These are phyloP conservation scores for Manduca sexta DNA, from an alignment of 1,140 invertebrate species.

Conservation along the genomic window DNA sequence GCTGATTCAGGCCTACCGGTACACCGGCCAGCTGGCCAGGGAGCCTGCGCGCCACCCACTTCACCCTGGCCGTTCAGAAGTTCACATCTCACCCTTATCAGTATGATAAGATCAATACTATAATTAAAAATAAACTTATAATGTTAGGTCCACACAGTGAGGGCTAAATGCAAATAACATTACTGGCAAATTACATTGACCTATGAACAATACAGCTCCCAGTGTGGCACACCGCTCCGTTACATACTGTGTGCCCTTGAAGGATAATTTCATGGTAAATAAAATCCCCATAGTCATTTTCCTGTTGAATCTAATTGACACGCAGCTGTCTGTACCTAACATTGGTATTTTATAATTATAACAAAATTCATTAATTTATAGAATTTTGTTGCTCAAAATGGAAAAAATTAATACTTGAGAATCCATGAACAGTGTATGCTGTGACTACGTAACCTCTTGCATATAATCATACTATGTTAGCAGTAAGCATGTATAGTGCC, in stretches of 20 bases:
- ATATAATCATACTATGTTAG: neutral
- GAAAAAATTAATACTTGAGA: constrained; percentile 15
- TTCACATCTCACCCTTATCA: constrained; percentile 19
- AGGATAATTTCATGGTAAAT: constrained; percentile 24
- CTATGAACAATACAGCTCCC: neutral
- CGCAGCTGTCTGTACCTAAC: constrained; percentile 43
- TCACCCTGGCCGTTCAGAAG: constrained; percentile 55
- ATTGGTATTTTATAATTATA: constrained; percentile 25
- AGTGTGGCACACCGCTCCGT: neutral
- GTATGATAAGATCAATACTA: constrained; percentile 1
- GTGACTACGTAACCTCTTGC: neutral
- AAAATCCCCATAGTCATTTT: constrained; percentile 20
- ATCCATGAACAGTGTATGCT: constrained; percentile 15
- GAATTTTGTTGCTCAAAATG: constrained; percentile 6
- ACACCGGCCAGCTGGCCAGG: constrained; percentile 31
- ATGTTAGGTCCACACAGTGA: constrained; percentile 39
- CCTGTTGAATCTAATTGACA: constrained; percentile 39
- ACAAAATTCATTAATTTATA: constrained; percentile 23
- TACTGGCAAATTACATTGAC: neutral
- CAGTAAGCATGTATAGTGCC: constrained; percentile 5
- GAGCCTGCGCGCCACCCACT: constrained; percentile 36
- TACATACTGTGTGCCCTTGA: constrained; percentile 11
- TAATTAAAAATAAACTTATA: constrained; percentile 18
- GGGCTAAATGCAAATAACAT: neutral
- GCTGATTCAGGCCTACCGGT: constrained; percentile 62